phyloP scores from a whole-genome alignment of 1,140 invertebrate genomes.

The Adoxophyes honmai region DNA sequence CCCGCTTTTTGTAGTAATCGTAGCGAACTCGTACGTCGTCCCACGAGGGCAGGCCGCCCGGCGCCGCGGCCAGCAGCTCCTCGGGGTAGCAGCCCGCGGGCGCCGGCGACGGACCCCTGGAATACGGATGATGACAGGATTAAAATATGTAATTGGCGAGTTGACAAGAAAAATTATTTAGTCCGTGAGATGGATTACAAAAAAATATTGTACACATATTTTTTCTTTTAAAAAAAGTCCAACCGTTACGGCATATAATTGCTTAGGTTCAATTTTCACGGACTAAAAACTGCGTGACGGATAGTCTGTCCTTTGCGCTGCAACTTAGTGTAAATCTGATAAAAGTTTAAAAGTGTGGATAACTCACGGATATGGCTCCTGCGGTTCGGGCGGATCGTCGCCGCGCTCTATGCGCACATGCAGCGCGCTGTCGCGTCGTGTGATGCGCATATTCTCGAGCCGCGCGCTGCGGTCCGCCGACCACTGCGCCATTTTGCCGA shows the following conservation, averaged over 20 bases:
- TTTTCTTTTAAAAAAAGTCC: no score
- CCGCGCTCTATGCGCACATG: constrained; percentile 82
- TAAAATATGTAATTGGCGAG: no score
- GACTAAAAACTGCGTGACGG: no score
- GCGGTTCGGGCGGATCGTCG: constrained; percentile 35
- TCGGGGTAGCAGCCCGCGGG: constrained; percentile 87
- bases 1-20: constrained; percentile 91
- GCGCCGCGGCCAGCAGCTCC: constrained; percentile 84
- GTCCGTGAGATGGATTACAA: no score
- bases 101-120: constrained; percentile 80
- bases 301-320: no score
- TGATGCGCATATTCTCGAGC: constrained; percentile 91
- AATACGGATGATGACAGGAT: neutral
- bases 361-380: constrained; percentile 26
- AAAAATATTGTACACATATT: no score
- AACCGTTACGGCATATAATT: no score
- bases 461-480: constrained; percentile 88
- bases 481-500: constrained; percentile 94
- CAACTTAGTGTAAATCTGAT: no score
- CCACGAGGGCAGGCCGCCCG: constrained; percentile 86
- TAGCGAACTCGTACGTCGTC: constrained; percentile 90
- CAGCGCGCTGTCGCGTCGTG: constrained; percentile 79
- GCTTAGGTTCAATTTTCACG: no score
- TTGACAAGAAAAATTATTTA: no score
- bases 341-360: no score